A percentile compares a stretch with the other conserved stretches of the same genome.
Evolutionary conservation across 2,113 vertebrate species (phyloP).

Genomic region (Oreocharis arfaki): DNA sequence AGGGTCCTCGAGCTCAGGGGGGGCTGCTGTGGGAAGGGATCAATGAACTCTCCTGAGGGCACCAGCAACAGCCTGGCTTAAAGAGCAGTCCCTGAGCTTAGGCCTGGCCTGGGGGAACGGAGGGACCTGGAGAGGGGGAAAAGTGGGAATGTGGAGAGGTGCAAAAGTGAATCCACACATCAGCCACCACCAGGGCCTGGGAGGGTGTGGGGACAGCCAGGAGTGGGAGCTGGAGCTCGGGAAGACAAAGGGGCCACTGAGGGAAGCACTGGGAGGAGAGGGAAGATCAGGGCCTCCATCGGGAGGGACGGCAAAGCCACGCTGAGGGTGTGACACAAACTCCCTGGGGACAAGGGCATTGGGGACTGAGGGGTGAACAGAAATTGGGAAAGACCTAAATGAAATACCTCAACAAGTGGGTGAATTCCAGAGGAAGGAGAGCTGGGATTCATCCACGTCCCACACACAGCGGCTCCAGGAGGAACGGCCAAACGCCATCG

Average conservation of each 20-base stretch:
- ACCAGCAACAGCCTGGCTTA: neutral
- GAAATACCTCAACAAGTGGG: rapidly evolving
- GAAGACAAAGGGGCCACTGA: neutral
- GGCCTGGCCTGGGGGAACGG: neutral
- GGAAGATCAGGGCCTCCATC: neutral
- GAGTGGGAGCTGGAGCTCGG: neutral
- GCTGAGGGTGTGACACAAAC: neutral
- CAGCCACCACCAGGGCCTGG: neutral
- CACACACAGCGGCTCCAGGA: neutral
- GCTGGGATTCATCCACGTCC: rapidly evolving
- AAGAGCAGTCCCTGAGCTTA: neutral
- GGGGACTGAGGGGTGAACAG: neutral
- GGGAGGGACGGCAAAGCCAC: neutral
- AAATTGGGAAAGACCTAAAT: neutral
- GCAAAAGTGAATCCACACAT: neutral
- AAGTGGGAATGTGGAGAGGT: neutral
- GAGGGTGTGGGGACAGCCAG: neutral
- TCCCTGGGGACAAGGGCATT: rapidly evolving
- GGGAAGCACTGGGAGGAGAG: neutral
- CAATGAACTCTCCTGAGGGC: neutral
- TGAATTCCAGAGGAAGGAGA: neutral
- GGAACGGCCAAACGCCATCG: rapidly evolving
- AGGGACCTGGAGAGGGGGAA: neutral
- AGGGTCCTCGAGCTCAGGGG: neutral
- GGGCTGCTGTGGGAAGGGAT: neutral